Base-by-base conservation (phyloP, 2,113 vertebrate genomes). In the Deroptyus accipitrinus region DNA sequence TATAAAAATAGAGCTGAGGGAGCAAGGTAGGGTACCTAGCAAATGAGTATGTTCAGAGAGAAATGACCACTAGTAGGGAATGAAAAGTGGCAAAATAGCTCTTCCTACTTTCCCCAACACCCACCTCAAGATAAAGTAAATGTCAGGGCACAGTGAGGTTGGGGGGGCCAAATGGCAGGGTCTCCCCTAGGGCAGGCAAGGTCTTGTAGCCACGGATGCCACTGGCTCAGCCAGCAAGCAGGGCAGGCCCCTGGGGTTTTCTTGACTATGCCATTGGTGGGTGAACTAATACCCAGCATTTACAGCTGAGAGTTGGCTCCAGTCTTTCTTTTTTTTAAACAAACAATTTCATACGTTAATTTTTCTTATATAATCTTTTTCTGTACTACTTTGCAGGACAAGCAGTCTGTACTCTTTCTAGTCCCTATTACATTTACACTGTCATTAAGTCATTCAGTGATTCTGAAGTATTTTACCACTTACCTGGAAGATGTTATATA, bases 1-100 rank as follows among this genome's bases (percentile, higher is more conserved):
- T 78, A 78, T 35, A 95, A 90, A 94, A 95, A 88, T 48, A 92
- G 78, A 86, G 49, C 91, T 63, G 54, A 82, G 51, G 49, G 54
- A 88, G 63, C 52, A 82, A 74, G 31, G 41, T 88, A 85, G 42
- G 79, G n/a, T 76, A 80, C 51, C 59, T 77, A 41, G 80, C 37
- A 94, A 85, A 86, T 63, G 62, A 27, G 33, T 48, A 73, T 68
- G 9, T 73, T 86, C 51, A 82, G 84, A 91, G 44, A 83, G 52
- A 93, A 90, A 61, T 13, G 7, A 76, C 30, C 20, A 35, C 48
- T 66, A 48, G 42, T 25, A 44, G 61, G 23, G 35, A 49, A 87
- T 68, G 89, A 49, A 42, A 81, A 49, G 33, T n/a, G 19, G 81
- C 42, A 77, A 72, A 73, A 88, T 61, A 49, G 41, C 31, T 88